Evolutionary conservation across 2,888 invertebrate genomes (phyloP).

Genomic region (Drosophila lutescens): DNA sequence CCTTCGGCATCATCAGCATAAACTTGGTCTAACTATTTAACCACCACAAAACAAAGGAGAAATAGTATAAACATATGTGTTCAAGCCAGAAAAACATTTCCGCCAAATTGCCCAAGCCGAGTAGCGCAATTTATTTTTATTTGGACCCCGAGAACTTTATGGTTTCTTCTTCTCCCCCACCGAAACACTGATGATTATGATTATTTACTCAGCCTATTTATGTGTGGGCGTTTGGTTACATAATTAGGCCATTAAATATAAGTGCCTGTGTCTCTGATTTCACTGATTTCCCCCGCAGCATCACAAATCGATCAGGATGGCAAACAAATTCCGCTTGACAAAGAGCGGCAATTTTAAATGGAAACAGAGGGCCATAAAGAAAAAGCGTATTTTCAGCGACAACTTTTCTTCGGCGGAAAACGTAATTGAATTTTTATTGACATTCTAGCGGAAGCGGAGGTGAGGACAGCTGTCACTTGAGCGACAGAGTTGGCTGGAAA

Average conservation of each 20-base stretch:
- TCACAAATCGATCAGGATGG: conserved; percentile 52
- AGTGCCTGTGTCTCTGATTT: conserved; percentile 60
- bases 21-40: conserved; percentile 37
- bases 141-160: conserved; percentile 23
- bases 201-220: conserved; percentile 55
- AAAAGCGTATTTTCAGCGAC: conserved; percentile 53
- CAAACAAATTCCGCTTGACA: conserved; percentile 66
- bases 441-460: conserved; percentile 57
- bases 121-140: conserved; percentile 59
- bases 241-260: conserved; percentile 76
- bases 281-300: not conserved
- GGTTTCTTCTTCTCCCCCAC: not conserved
- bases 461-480: conserved; percentile 22
- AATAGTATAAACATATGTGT: conserved; percentile 27
- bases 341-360: conserved; percentile 58
- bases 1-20: conserved; percentile 46
- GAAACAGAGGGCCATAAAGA: conserved; percentile 60
- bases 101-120: conserved; percentile 47
- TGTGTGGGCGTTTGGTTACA: conserved; percentile 57
- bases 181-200: conserved; percentile 66
- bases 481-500: conserved; percentile 27
- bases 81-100: conserved; percentile 46
- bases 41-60: not conserved
- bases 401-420: conserved; percentile 56
- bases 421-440: conserved; percentile 79